Evolutionary conservation across 2,113 vertebrate species (phyloP).

Genomic region (Marmota flaviventris): DNA sequence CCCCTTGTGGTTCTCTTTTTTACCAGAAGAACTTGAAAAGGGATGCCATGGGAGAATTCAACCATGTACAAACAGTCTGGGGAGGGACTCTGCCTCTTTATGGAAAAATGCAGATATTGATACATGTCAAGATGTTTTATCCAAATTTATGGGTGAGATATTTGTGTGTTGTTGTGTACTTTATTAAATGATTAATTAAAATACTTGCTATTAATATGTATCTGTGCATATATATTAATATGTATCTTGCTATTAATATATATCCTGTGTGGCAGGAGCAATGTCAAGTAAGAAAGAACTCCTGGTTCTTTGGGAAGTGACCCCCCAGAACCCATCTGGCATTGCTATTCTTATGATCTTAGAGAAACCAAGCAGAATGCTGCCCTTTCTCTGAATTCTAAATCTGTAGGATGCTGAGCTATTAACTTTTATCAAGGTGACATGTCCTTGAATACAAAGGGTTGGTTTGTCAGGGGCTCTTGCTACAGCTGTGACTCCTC

Average conservation of each 20-base stretch:
- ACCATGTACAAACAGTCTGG: not conserved
- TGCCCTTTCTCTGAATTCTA: slow-evolving; percentile 32
- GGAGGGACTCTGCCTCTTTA: not conserved
- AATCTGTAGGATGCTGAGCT: slow-evolving; percentile 7
- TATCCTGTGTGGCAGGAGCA: not conserved
- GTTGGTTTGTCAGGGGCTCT: not conserved
- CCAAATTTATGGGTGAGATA: not conserved
- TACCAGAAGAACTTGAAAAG: slow-evolving; percentile 28
- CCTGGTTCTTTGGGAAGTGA: slow-evolving; percentile 30
- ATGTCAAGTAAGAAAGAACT: slow-evolving; percentile 28
- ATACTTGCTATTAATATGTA: not conserved
- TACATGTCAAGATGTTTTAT: not conserved
- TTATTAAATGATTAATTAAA: slow-evolving; percentile 16
- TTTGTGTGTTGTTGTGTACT: slow-evolving; percentile 32
- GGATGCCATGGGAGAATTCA: not conserved
- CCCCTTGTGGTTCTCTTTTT: not conserved
- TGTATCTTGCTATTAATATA: not conserved
- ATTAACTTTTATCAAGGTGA: not conserved
- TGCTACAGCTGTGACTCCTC: not conserved
- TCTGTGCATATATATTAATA: not conserved
- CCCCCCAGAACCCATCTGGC: not conserved
- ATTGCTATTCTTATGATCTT: slow-evolving; percentile 3
- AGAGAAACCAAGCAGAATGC: not conserved
- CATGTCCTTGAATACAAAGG: slow-evolving; percentile 26
- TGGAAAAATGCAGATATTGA: not conserved